Base-by-base conservation (phyloP, 2,888 invertebrate species). In the Copidosoma aretas region DNA sequence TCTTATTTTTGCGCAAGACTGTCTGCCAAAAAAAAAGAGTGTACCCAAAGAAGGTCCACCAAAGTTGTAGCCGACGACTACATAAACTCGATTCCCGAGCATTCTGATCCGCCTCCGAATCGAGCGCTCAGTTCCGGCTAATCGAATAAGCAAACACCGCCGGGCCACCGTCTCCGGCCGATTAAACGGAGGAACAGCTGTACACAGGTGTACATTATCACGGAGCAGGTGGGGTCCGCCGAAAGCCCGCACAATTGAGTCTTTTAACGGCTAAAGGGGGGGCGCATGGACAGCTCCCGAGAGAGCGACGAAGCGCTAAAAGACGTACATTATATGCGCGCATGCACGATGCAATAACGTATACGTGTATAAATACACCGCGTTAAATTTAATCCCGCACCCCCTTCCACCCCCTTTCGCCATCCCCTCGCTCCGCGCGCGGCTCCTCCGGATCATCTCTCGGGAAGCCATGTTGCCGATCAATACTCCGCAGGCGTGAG, bases 401-500 rank as follows among this genome's bases (percentile, higher is more conserved):
- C n/a, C n/a, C n/a, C n/a, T n/a, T n/a, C n/a, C n/a, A n/a, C n/a
- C n/a, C n/a, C n/a, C n/a, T n/a, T 32, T 32, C 8, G 32, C 8
- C 32, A 32, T 32, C 32, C 4, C 32, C 4, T 32, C 32, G 32
- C 32, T 32, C 43, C 12, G 2, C 8, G 43, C 43, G 12, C 2
- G 3, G 14, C 17, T 12, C 1, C 58, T 52, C 32, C 32, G 64
- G 59, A 68, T 64, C 57, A 58, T 64, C 22, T 56, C 57, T 22
- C 12, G n/a, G 53, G 62, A 32, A 52, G 66, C 66, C 70, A 60
- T 63, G 56, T 62, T 66, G 63, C 59, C 21, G 63, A 70, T 70
- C 70, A 66, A 70, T 70, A 70, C 49, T 17, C 66, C 39, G 70
- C 66, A 63, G 66, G 60, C 56, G 66, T 66, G 69, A 68, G 49